phyloP scores from a whole-genome alignment of 1,140 invertebrate species.

The Aporrectodea caliginosa region DNA sequence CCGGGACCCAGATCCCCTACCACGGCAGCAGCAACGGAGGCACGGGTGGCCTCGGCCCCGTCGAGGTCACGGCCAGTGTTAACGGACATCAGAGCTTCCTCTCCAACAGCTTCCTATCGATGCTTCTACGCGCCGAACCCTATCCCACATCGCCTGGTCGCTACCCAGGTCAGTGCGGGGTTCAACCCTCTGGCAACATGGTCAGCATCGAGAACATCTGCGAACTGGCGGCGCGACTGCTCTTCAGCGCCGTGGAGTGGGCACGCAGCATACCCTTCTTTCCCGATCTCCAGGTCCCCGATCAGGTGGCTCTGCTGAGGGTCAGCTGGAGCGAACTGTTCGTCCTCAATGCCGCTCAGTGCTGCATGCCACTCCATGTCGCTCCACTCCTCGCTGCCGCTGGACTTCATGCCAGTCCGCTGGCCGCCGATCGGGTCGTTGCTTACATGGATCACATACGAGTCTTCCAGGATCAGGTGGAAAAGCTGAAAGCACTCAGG shows the following conservation, averaged over 20 bases:
- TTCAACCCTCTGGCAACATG: slow-evolving; percentile 59
- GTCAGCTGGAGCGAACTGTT: slow-evolving; percentile 97
- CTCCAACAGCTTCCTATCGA: slow-evolving; percentile 90
- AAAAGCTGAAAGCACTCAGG: slow-evolving; percentile 92
- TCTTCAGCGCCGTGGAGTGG: slow-evolving; percentile 97
- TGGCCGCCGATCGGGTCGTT: slow-evolving; percentile 93
- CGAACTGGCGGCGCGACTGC: too few relatives aligned
- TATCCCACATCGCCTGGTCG: slow-evolving; percentile 92
- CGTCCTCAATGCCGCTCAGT: slow-evolving; percentile 92
- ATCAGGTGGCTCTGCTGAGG: slow-evolving; percentile 84
- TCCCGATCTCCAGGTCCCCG: slow-evolving; percentile 71
- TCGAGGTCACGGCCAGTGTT: neutral
- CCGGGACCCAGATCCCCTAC: neutral
- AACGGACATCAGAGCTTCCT: slow-evolving; percentile 71
- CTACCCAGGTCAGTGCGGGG: slow-evolving; percentile 64
- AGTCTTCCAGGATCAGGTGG: slow-evolving; percentile 96
- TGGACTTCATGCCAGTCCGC: slow-evolving; percentile 85
- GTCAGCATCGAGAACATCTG: too few relatives aligned
- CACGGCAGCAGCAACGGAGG: slow-evolving; percentile 8
- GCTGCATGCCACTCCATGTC: slow-evolving; percentile 92
- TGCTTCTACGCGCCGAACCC: slow-evolving; percentile 89
- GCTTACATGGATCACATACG: slow-evolving; percentile 96
- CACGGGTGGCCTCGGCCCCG: neutral
- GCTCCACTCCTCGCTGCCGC: slow-evolving; percentile 89
- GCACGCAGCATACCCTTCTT: slow-evolving; percentile 96